phyloP scores from a whole-genome alignment of 2,888 invertebrate species.

The Leptarthrus brevirostris region DNA sequence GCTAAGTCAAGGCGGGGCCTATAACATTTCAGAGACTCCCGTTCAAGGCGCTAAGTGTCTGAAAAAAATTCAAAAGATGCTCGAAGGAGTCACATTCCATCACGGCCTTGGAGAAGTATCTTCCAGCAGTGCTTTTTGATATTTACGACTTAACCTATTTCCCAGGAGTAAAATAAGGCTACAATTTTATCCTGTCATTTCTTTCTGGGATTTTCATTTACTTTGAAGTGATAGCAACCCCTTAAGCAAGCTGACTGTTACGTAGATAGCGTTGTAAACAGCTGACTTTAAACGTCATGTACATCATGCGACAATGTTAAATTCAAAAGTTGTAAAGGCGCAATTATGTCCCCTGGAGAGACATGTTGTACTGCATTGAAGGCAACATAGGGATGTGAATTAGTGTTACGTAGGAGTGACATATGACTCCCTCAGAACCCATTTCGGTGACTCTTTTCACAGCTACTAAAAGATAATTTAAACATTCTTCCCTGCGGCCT shows the following conservation, averaged over 20 bases:
- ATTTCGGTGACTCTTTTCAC: slow-evolving; percentile 36
- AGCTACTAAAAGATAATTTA: slow-evolving; percentile 14
- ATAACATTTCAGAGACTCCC: not conserved
- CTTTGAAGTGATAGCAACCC: slow-evolving; percentile 4
- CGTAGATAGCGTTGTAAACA: too few relatives aligned
- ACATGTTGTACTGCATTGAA: not conserved
- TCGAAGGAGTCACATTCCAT: not conserved
- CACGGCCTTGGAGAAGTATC: not conserved
- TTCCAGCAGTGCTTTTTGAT: slow-evolving; percentile 22
- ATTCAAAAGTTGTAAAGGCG: slow-evolving; percentile 4
- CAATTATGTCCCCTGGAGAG: not conserved
- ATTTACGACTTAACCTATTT: slow-evolving; percentile 19
- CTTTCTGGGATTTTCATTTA: slow-evolving; percentile 13
- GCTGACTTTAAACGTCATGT: too few relatives aligned
- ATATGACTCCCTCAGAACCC: not conserved
- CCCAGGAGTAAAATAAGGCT: not conserved
- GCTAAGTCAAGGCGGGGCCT: not conserved
- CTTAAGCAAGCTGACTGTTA: not conserved
- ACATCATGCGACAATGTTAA: slow-evolving; percentile 22
- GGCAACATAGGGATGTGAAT: not conserved
- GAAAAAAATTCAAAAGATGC: not conserved
- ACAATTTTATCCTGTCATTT: not conserved
- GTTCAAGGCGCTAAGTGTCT: not conserved
- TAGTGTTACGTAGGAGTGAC: not conserved
- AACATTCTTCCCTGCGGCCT: slow-evolving; percentile 15